Evolutionary conservation across 1,140 invertebrate species (phyloP), one percentile per base, ranked within the genome.

Genomic region (Brachionus asplanchnoidis): DNA sequence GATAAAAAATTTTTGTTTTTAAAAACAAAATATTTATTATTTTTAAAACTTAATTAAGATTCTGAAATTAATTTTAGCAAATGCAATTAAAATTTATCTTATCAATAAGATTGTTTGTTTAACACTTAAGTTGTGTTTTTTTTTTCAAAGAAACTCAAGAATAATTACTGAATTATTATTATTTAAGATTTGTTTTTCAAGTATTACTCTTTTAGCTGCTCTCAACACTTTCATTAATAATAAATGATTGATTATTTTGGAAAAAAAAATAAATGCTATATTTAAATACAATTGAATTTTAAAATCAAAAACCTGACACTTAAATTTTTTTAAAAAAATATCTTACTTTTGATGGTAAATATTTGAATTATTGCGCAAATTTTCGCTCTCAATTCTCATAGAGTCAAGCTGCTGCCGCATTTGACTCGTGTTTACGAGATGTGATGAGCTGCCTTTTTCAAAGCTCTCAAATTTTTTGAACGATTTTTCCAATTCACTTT

Each of bases 401-500:
- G 17, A 26, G 20, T 77, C 73, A 12, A 77, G 46, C 5, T 77
- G 17, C 26, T 77, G 44, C 3, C 73, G 42, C n/a, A 50, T 23
- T 36, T 36, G 40, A 50, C 20, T 50, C 26, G 73, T 23, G 23
- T 77, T 36, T 3, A 77, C 20, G 4, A 50, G 44, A 28, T 23
- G 42, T 1, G 23, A 17, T 26, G 40, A 50, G n/a, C 32, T 42
- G 17, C 70, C 20, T 77, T 77, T 46, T 50, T 77, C 73, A 32
- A 77, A 50, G 23, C 46, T 77, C 20, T 77, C 73, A 46, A 50
- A 50, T 26, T 77, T 77, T 28, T 36, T 77, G 42, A 50, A 77
- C 42, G 44, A 46, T 50, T 26, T 77, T 32, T 77, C 73, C 11
- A 77, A 28, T 50, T 77, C 73, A 17, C 32, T 77, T 32, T 77